Evolutionary conservation across 2,888 invertebrate genomes (phyloP).

Genomic region (Pristionchus exspectatus): DNA sequence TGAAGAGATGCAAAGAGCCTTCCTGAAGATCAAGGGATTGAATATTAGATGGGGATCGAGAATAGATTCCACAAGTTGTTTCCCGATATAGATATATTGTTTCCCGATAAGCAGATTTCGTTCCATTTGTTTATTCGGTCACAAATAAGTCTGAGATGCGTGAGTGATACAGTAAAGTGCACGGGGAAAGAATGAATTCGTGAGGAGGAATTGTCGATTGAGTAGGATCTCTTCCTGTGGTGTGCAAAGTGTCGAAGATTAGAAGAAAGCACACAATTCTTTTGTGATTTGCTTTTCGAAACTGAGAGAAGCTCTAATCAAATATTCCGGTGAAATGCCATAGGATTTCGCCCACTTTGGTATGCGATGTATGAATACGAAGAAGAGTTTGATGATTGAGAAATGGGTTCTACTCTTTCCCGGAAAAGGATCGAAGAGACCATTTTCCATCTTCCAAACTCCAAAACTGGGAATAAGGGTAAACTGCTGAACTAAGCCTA

Average conservation of each 20-base stretch:
- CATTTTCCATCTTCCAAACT: not conserved
- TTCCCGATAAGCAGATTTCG: not conserved
- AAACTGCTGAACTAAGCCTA: not conserved
- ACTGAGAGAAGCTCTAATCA: constrained; percentile 1
- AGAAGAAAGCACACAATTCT: not conserved
- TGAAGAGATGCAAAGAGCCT: not conserved
- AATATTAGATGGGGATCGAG: not conserved
- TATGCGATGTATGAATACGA: constrained; percentile 26
- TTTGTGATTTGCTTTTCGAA: not conserved
- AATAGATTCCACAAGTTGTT: not conserved
- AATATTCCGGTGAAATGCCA: not conserved
- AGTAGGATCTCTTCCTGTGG: not conserved
- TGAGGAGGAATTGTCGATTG: not conserved
- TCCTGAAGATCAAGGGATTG: not conserved
- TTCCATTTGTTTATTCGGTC: constrained; percentile 13
- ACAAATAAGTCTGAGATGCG: constrained; percentile 26
- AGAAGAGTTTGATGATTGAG: not conserved
- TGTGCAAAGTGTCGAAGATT: not conserved
- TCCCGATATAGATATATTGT: not conserved
- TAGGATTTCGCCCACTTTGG: constrained; percentile 28
- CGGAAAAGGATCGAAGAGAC: not conserved
- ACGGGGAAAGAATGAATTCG: constrained; percentile 18
- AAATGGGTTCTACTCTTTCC: not conserved
- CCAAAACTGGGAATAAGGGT: not conserved
- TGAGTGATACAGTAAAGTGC: not conserved